Percentiles rank a stretch among this genome's conserved stretches.
Evolutionary conservation across 2,888 invertebrate species (phyloP).

Genomic region (Eilema caniola): DNA sequence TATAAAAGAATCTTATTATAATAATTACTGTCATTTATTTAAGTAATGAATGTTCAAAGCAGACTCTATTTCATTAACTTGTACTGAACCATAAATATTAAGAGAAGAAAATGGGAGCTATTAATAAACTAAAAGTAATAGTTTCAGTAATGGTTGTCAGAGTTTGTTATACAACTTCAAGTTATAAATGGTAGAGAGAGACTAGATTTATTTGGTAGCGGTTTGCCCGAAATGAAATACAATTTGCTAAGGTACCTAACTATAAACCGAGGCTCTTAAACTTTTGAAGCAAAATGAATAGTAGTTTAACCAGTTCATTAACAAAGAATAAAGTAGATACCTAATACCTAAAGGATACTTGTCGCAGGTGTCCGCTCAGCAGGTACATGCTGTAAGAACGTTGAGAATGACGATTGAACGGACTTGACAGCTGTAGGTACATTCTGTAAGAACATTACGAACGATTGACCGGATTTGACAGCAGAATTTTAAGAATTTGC

Average conservation of each 20-base stretch:
- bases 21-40: not conserved
- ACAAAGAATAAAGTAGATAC: no score
- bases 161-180: not conserved
- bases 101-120: conserved; percentile 2
- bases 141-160: not conserved
- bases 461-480: no score
- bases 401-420: no score
- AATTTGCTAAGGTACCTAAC: conserved; percentile 26
- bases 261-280: conserved; percentile 8
- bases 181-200: not conserved
- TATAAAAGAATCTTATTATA: no score
- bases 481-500: no score
- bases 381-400: no score
- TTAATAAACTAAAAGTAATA: not conserved
- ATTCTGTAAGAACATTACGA: no score
- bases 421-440: no score
- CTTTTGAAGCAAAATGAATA: not conserved
- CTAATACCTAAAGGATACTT: no score
- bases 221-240: conserved; percentile 26
- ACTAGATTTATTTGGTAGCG: conserved; percentile 28
- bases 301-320: not conserved
- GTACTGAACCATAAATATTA: not conserved
- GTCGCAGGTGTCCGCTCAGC: no score
- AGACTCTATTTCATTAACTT: not conserved
- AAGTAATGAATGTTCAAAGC: not conserved